Evolutionary conservation across 1,140 invertebrate species (phyloP).

Genomic region (Philotrypesis tridentata): DNA sequence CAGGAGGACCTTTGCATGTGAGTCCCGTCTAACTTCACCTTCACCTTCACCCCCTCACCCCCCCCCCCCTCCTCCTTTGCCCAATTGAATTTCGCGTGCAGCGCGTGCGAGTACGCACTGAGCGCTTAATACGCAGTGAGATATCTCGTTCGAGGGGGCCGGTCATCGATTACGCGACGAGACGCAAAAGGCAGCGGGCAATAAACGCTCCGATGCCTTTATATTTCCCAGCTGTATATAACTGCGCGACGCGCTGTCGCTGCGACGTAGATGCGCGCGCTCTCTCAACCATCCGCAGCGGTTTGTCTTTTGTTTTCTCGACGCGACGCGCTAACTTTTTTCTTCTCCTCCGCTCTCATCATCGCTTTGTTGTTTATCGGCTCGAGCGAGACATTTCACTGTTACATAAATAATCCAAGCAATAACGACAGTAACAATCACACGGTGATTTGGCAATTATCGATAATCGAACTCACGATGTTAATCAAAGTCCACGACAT

Average conservation of each 20-base stretch:
- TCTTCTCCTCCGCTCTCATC: no score
- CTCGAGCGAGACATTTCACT: background rate
- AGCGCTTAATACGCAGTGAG: no score
- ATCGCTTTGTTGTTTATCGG: background rate
- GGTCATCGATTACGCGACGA: background rate
- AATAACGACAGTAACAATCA: no score
- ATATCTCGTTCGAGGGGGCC: background rate
- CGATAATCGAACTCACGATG: no score
- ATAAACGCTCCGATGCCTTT: background rate
- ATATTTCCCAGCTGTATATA: background rate
- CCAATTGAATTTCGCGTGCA: no score
- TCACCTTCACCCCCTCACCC: no score
- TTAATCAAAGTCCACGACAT: no score
- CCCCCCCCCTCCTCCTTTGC: no score
- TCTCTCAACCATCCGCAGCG: no score
- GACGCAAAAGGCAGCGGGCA: background rate
- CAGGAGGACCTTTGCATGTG: constrained; percentile 70
- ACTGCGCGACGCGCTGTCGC: background rate
- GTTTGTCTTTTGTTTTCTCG: background rate
- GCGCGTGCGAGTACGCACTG: no score
- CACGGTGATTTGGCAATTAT: no score
- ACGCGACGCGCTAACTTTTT: background rate
- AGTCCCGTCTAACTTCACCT: constrained; percentile 48
- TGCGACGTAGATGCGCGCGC: background rate
- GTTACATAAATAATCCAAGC: no score